Conservation (phyloP, 1,140 invertebrate genomes). For the Melipona quadrifasciata region DNA sequence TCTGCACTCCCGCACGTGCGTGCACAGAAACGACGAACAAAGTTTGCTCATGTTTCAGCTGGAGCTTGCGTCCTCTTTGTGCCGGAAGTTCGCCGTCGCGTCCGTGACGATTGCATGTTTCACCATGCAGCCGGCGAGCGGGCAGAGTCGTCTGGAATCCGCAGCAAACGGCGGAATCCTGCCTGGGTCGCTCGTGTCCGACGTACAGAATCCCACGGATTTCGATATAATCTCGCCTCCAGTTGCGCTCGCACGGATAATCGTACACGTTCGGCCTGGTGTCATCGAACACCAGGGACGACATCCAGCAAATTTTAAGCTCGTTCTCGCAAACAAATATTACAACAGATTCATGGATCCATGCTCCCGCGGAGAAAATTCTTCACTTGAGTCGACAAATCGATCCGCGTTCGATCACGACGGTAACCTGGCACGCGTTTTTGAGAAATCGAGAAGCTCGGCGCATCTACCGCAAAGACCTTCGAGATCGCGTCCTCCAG, state of each 20-base stretch:
- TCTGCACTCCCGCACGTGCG: too few species aligned
- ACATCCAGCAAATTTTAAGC: slow-evolving; percentile 4
- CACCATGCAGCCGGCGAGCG: neutral
- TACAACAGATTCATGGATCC: neutral
- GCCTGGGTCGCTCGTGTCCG: neutral
- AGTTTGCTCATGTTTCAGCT: slow-evolving; percentile 5
- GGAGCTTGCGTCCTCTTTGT: slow-evolving; percentile 9
- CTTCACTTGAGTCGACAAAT: neutral
- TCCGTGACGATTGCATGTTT: slow-evolving; percentile 7
- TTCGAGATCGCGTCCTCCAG: slow-evolving; percentile 20
- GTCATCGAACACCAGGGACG: slow-evolving; percentile 26
- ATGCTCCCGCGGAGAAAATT: neutral
- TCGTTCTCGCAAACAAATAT: slow-evolving; percentile 22
- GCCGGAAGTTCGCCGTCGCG: neutral
- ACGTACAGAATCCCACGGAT: slow-evolving; percentile 15
- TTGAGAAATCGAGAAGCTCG: neutral
- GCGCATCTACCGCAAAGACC: neutral
- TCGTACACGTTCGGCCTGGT: neutral
- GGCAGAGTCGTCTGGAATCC: slow-evolving; percentile 13
- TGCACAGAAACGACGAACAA: neutral
- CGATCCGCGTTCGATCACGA: slow-evolving; percentile 19
- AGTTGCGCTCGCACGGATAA: slow-evolving; percentile 14
- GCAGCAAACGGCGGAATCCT: slow-evolving; percentile 1
- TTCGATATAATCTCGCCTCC: neutral
- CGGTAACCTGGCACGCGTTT: neutral